A percentile compares a stretch with the other conserved stretches of the same genome.
These are phyloP conservation scores for Saxicola maurus DNA, from an alignment of 2,797 vertebrate species.

Conservation along the genomic window DNA sequence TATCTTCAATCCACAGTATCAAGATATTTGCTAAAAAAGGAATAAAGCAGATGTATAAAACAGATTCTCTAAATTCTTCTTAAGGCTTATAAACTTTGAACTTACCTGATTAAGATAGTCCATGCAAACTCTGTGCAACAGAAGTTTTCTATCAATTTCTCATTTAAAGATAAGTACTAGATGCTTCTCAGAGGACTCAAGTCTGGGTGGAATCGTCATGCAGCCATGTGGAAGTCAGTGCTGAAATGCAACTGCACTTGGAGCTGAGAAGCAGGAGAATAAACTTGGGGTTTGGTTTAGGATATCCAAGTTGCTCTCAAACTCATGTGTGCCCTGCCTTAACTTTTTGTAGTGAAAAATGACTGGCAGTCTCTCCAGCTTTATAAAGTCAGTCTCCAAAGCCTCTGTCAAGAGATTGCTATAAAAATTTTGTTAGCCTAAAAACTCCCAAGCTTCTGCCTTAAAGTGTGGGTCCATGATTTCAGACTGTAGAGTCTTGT, in stretches of 20 bases:
- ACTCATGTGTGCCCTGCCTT: background rate
- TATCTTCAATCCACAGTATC: background rate
- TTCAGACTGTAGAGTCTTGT: background rate
- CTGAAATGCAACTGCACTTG: background rate
- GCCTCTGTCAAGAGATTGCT: background rate
- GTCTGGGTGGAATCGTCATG: background rate
- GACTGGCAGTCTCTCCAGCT: background rate
- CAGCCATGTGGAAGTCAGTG: background rate
- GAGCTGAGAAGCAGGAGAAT: background rate
- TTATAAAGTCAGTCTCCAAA: background rate
- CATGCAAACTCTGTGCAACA: background rate
- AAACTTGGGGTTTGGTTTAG: background rate
- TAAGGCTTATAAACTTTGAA: background rate
- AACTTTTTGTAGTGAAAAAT: background rate
- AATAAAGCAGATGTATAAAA: background rate
- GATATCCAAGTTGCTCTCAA: background rate
- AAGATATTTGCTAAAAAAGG: background rate
- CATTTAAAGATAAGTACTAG: background rate
- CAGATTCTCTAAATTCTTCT: background rate
- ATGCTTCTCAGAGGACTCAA: background rate
- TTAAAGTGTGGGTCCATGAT: background rate
- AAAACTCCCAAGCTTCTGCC: background rate
- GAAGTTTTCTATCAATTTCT: background rate
- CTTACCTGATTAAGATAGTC: background rate
- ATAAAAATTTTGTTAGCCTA: background rate